Evolutionary conservation across 2,797 vertebrate genomes (phyloP), one percentile per base, ranked within the genome.

Genomic region (Enteromius radiatus): DNA sequence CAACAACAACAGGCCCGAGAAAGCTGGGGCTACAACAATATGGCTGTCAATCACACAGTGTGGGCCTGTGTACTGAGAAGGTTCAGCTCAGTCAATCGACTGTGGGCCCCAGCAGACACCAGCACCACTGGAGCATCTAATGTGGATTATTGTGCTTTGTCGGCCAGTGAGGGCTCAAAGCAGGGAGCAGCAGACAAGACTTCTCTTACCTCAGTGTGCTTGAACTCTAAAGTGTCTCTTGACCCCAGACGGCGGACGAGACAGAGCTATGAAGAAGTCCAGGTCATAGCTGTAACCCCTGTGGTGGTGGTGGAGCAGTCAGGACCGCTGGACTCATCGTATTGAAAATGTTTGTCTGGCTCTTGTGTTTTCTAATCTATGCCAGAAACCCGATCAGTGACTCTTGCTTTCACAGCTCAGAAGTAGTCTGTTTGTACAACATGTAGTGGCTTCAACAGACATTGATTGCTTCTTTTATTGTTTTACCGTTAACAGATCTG

Each of bases 81-180:
- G 88, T 91, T 92, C 91, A 91, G 91, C 92, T 90, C 92, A 90
- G 86, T 87, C 87, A 87, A 90, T 89, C 84, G 88, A 91, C 88
- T 92, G 84, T 77, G 61, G 71, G 88, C 80, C 88, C 86, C 87
- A 65, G 82, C 78, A 80, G 78, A 81, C 43, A 68, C 41, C 23
- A 59, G 89, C 87, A 89, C 88, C 80, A 90, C 84, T 86, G 41
- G 80, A 91, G 92, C 91, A 92, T 92, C 91, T 94, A 90, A 92
- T 92, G 90, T 92, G 89, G 91, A 93, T 93, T 94, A 93, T 88
- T 84, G 88, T 88, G 91, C 90, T 92, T 91, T 91, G 90, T 89
- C 90, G 88, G 88, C 88, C 77, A 89, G 87, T 87, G 85, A 86
- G 79, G 87, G 90, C 90, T 90, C 86, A 88, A 83, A 36, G 49